phyloP scores from a whole-genome alignment of 2,113 vertebrate genomes.

The Rutilus rutilus region DNA sequence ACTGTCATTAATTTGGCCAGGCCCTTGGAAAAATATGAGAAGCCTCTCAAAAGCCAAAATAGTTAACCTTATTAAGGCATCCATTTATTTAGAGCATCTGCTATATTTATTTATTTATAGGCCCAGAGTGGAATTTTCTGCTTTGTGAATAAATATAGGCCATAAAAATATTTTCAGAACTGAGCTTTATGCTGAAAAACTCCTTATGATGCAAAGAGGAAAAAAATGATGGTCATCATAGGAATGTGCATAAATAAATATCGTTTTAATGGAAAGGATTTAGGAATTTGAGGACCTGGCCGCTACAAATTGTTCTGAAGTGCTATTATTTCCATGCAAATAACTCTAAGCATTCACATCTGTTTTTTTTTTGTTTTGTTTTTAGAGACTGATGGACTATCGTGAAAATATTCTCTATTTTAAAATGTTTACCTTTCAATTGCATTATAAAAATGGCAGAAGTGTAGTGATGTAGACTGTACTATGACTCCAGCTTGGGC shows the following conservation, averaged over 20 bases:
- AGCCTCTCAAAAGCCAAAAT: slow-evolving; percentile 64
- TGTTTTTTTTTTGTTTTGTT: background rate
- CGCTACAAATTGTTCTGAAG: background rate
- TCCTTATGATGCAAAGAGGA: slow-evolving; percentile 76
- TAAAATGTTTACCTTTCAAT: background rate
- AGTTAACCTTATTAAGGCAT: slow-evolving; percentile 78
- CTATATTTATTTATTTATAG: slow-evolving; percentile 69
- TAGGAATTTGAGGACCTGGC: slow-evolving; percentile 14
- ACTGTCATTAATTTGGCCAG: slow-evolving; percentile 77
- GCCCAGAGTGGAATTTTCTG: slow-evolving; percentile 64
- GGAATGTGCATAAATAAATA: slow-evolving; percentile 59
- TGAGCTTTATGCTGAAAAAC: slow-evolving; percentile 68
- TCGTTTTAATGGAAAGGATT: slow-evolving; percentile 56
- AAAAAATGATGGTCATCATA: slow-evolving; percentile 26
- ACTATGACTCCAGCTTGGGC: background rate
- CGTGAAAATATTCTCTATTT: background rate
- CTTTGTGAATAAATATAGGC: slow-evolving; percentile 75
- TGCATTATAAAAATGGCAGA: background rate
- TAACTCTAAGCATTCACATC: slow-evolving; percentile 4
- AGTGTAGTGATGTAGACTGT: slow-evolving; percentile 46
- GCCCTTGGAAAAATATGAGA: slow-evolving; percentile 67
- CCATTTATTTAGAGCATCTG: slow-evolving; percentile 72
- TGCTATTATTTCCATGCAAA: slow-evolving; percentile 7
- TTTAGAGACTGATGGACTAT: background rate
- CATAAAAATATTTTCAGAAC: slow-evolving; percentile 72